These are phyloP conservation scores for Trichopoda pennipes DNA, from an alignment of 2,888 invertebrate species.

Conservation along the genomic window DNA sequence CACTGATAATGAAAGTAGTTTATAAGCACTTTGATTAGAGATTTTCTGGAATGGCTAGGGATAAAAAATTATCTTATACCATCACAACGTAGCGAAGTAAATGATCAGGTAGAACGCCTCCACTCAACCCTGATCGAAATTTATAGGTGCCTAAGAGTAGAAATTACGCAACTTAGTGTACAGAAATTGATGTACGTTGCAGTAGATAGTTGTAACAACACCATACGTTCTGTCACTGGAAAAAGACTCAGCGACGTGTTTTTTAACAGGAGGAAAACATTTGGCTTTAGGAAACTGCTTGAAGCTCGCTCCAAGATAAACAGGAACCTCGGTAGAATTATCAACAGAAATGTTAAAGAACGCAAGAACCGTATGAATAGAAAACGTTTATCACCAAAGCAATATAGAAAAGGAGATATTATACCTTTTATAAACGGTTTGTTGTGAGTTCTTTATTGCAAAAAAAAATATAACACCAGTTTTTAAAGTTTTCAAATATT, in stretches of 20 bases:
- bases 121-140: conserved; percentile 70
- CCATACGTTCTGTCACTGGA: conserved; percentile 63
- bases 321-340: too few species aligned
- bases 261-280: background rate
- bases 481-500: too few species aligned
- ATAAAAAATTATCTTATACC: conserved; percentile 62
- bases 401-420: too few species aligned
- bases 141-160: conserved; percentile 59
- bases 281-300: too few species aligned
- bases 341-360: too few species aligned
- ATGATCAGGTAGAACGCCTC: conserved; percentile 62
- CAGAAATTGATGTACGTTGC: conserved; percentile 49
- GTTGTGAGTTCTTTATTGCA: too few species aligned
- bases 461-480: too few species aligned
- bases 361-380: too few species aligned
- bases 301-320: too few species aligned
- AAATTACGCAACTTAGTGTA: conserved; percentile 29
- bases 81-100: conserved; percentile 65
- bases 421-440: too few species aligned
- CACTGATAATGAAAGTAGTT: conserved; percentile 62
- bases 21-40: conserved; percentile 48
- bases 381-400: too few species aligned
- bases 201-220: conserved; percentile 68
- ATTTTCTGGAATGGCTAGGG: conserved; percentile 30
- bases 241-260: conserved; percentile 23